Evolutionary conservation across 2,113 vertebrate species (phyloP), one percentile per base, ranked within the genome.

Genomic region (Urocitellus parryii): DNA sequence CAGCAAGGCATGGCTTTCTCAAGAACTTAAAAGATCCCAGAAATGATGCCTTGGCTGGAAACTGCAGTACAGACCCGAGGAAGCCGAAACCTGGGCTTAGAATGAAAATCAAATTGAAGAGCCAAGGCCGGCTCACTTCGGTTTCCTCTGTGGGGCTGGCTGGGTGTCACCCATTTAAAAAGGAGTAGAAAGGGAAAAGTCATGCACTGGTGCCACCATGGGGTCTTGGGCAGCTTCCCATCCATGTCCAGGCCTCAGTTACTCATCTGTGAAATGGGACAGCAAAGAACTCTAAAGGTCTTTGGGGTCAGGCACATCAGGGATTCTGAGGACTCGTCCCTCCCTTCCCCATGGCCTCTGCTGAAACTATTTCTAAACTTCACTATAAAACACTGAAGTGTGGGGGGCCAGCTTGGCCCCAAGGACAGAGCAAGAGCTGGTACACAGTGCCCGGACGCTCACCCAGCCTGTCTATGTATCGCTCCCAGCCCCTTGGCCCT

Each of bases 191-290:
- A 39, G 72, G 70, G 79, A 45, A 42, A 24, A 34, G 9, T 63
- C 8, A 22, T 25, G 39, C 48, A 25, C 2, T 42, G 18, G n/a
- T 58, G 10, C 13, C 11, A 22, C 4, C 10, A 1, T 0, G 0
- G 76, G 51, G 22, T 9, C 7, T 12, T 32, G 24, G 67, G 18
- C 22, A 88, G 61, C 53, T 91, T 88, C 51, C 61, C 5, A 5
- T 58, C 11, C 42, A 56, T 27, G 17, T 18, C 68, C 16, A 53
- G 74, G 45, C 74, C 80, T 86, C 37, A n/a, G 45, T 94, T 29
- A 90, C 34, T 37, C 27, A 61, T 56, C 58, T 72, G 51, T 74
- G 58, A 58, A 72, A 65, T 65, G 86, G 80, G 39, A 45, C 61
- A 22, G 34, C 34, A 53, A 9, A 9, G 85, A 8, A 0, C 37